These are phyloP conservation scores for Eupelmus urozonus DNA, from an alignment of 2,888 invertebrate species.

Conservation along the genomic window DNA sequence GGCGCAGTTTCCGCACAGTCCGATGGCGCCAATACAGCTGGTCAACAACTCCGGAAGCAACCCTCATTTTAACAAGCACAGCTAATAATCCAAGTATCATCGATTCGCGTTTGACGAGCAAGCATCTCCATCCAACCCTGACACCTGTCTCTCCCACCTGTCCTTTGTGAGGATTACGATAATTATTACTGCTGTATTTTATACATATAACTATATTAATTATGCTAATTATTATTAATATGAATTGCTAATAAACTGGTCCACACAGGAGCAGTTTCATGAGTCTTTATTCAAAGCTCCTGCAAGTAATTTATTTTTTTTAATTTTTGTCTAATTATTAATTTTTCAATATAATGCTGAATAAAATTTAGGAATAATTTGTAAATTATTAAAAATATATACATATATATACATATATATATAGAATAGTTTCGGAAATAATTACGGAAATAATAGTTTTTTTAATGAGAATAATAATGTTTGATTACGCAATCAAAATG, in stretches of 20 bases:
- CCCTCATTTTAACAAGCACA: conserved; percentile 74
- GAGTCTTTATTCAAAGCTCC: conserved; percentile 57
- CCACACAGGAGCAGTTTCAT: conserved; percentile 65
- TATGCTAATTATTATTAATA: conserved; percentile 67
- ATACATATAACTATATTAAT: conserved; percentile 72
- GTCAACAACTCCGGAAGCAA: conserved; percentile 72
- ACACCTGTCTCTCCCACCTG: conserved; percentile 54
- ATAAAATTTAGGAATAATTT: neutral
- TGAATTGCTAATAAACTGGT: conserved; percentile 71
- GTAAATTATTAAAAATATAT: conserved; percentile 2
- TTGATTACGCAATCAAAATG: conserved; percentile 45
- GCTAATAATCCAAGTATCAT: conserved; percentile 71
- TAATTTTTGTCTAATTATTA: neutral
- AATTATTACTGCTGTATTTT: conserved; percentile 73
- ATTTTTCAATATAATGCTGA: conserved; percentile 8
- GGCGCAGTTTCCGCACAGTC: conserved; percentile 70
- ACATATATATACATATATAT: neutral
- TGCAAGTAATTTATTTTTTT: conserved; percentile 16
- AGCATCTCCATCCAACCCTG: conserved; percentile 63
- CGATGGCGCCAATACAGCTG: conserved; percentile 73
- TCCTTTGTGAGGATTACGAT: conserved; percentile 64
- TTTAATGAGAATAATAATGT: conserved; percentile 28
- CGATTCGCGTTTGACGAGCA: conserved; percentile 59
- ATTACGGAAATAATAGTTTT: too few relatives aligned
- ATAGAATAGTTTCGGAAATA: conserved; percentile 4